Evolutionary conservation across 2,888 invertebrate species (phyloP), one percentile per base, ranked within the genome.

Genomic region (Drosophila austrosaltans): DNA sequence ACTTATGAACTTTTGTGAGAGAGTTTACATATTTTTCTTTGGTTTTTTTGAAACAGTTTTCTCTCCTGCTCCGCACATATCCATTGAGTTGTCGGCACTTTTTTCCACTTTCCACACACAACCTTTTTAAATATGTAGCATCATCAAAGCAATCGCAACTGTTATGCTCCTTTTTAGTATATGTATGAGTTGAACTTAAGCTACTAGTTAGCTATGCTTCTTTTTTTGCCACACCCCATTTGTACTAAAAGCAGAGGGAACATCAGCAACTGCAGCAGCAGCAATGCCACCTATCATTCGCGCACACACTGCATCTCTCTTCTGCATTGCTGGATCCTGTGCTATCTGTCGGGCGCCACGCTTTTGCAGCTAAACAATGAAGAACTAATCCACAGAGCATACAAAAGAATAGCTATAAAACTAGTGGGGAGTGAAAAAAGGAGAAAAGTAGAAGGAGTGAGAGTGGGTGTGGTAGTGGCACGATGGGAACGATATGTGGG

Each of bases 331-430:
- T 63, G 69, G 53, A 57, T 69, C 62, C 60, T 62, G 54, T 58
- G 87, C 87, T 82, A 82, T 82, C 82, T 82, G 72, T 66, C 74
- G 63, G 78, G 82, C 82, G 78, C 87, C 83, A 84, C 75, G 80
- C 83, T 81, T 57, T 39, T 57, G 39, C 82, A 82, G 82, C 83
- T 84, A 85, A 84, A 84, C 83, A 84, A 84, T 84, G 87, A 84
- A 85, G 82, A 84, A 85, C 83, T 84, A 87, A 84, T 84, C 87
- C 83, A 78, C 78, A 76, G 83, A 77, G 87, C 80, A 85, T 87
- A 84, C 83, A 84, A 84, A 84, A 80, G 87, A 85, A 87, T 87
- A 79, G 88, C 87, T 74, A 83, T 83, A 87, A 83, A 83, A 85
- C 85, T 69, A 72, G 70, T 79, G 81, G 73, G 75, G 77, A 65